A percentile compares a stretch with the other conserved stretches of the same genome.
These are phyloP conservation scores for Hyposoter dolosus DNA, from an alignment of 2,888 invertebrate genomes.

Conservation along the genomic window DNA sequence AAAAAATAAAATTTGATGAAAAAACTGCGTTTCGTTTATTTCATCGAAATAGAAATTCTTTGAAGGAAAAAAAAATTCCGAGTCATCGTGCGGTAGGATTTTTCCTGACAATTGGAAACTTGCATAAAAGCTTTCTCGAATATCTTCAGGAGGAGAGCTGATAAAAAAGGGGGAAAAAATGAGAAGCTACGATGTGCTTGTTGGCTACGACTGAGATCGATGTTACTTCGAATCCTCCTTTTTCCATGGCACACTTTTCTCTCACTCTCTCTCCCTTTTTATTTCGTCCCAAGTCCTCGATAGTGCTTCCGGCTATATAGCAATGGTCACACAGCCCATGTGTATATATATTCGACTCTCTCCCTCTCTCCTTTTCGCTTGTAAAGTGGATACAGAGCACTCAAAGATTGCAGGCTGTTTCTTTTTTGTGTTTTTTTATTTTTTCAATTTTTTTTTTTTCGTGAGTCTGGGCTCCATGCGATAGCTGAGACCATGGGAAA, in stretches of 20 bases:
- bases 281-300: constrained; percentile 27
- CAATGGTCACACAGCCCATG: constrained; percentile 10
- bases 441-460: not conserved
- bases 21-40: too few species aligned
- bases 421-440: constrained; percentile 13
- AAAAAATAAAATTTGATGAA: not conserved
- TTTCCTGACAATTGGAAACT: not conserved
- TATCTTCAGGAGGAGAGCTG: not conserved
- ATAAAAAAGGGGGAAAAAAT: not conserved
- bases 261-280: not conserved
- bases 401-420: constrained; percentile 18
- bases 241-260: constrained; percentile 19
- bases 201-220: constrained; percentile 8
- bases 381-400: constrained; percentile 1
- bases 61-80: not conserved
- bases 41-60: not conserved
- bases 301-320: constrained; percentile 31
- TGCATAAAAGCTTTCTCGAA: not conserved
- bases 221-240: constrained; percentile 10
- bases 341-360: not conserved
- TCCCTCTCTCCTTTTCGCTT: not conserved
- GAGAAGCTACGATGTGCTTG: not conserved
- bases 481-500: constrained; percentile 34
- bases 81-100: not conserved
- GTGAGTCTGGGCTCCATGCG: constrained; percentile 1